Evolutionary conservation across 1,140 invertebrate genomes (phyloP).

Genomic region (Papilio polytes): DNA sequence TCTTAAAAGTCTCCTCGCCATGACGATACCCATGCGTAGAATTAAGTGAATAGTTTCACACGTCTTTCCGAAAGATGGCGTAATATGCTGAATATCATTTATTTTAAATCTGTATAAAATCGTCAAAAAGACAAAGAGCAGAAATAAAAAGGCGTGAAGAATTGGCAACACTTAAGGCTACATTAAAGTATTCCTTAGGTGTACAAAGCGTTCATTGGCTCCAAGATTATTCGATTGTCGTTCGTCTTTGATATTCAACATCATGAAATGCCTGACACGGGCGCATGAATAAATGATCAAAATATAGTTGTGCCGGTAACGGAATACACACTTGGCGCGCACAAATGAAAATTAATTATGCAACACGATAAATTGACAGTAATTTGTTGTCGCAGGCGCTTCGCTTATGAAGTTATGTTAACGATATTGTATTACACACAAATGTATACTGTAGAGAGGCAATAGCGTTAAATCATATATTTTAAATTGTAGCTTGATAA

Average conservation of each 20-base stretch:
- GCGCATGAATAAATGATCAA: conserved; percentile 74
- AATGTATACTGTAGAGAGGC: not conserved
- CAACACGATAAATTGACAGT: conserved; percentile 77
- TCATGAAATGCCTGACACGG: conserved; percentile 60
- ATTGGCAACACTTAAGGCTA: conserved; percentile 24
- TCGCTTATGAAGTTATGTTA: conserved; percentile 50
- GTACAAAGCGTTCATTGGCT: conserved; percentile 7
- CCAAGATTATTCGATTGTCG: conserved; percentile 48
- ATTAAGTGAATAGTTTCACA: not conserved
- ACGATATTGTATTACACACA: conserved; percentile 29
- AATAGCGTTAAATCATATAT: not conserved
- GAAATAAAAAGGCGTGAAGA: conserved; percentile 29
- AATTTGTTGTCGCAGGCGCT: conserved; percentile 65
- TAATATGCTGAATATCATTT: not conserved
- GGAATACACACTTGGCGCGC: conserved; percentile 59
- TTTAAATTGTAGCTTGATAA: too few species aligned
- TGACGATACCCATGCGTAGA: too few species aligned
- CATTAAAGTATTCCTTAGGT: conserved; percentile 35
- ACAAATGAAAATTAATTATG: conserved; percentile 82
- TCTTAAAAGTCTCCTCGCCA: too few species aligned
- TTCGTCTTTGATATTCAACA: conserved; percentile 57
- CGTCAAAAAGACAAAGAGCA: not conserved
- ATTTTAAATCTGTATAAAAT: not conserved
- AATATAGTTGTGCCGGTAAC: conserved; percentile 71
- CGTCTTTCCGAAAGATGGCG: not conserved